Evolutionary conservation across 2,888 invertebrate species (phyloP).

Genomic region (Eutolmus rufibarbis): DNA sequence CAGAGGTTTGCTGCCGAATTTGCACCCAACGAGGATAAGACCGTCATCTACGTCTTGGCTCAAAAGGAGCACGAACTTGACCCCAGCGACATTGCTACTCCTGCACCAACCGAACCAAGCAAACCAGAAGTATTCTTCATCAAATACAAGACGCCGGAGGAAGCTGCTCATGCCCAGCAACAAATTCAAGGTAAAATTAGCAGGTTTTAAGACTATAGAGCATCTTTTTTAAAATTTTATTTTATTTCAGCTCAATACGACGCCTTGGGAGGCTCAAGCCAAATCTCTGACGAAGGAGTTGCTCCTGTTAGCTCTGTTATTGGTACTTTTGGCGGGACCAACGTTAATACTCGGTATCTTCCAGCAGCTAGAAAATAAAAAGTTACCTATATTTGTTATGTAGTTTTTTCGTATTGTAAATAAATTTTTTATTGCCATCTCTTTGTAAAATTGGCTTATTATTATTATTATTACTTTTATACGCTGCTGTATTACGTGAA

Average conservation of each 20-base stretch:
- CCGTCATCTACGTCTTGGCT: conserved; percentile 47
- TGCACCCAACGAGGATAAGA: conserved; percentile 48
- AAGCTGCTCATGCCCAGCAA: conserved; percentile 46
- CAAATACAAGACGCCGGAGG: conserved; percentile 47
- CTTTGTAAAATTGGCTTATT: background rate
- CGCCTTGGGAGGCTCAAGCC: conserved; percentile 44
- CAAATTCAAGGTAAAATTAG: conserved; percentile 44
- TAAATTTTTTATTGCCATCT: background rate
- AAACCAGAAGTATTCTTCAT: conserved; percentile 48
- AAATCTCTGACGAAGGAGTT: conserved; percentile 43
- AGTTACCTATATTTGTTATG: background rate
- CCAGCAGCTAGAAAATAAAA: conserved; percentile 16
- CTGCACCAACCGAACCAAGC: conserved; percentile 46
- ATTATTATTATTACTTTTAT: background rate
- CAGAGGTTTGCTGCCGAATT: conserved; percentile 40
- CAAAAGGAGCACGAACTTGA: conserved; percentile 46
- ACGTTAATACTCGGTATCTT: conserved; percentile 15
- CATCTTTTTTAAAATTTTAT: background rate
- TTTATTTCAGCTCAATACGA: conserved; percentile 44
- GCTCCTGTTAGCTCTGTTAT: conserved; percentile 45
- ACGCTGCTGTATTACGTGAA: background rate
- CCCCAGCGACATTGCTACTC: conserved; percentile 42
- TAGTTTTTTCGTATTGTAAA: conserved; percentile 1
- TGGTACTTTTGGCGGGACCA: conserved; percentile 35
- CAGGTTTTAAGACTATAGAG: background rate